Evolutionary conservation across 1,140 invertebrate genomes (phyloP).

Genomic region (Dinoponera quadriceps): DNA sequence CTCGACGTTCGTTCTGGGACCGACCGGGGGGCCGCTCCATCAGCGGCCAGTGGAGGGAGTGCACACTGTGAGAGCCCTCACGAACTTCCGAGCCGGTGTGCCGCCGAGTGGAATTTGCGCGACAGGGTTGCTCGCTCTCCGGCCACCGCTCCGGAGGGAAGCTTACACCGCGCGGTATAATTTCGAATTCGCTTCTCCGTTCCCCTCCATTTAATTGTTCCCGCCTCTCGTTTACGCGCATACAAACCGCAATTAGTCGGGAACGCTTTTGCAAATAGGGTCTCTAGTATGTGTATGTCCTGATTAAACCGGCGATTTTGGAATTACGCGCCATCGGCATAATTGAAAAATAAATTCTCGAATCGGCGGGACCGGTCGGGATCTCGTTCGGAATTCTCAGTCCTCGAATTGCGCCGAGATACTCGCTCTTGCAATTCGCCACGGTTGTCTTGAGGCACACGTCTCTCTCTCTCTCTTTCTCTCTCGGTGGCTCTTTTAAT

Average conservation of each 20-base stretch:
- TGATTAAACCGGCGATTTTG: neutral
- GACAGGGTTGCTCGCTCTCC: neutral
- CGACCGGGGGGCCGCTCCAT: no score
- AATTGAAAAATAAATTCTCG: neutral
- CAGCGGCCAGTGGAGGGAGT: no score
- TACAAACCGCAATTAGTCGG: neutral
- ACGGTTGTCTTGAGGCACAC: no score
- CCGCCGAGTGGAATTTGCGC: no score
- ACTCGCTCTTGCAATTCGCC: no score
- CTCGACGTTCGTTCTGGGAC: no score
- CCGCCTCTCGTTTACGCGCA: neutral
- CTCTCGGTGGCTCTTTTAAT: slow-evolving; percentile 11
- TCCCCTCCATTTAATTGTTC: slow-evolving; percentile 19
- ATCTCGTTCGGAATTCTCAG: neutral
- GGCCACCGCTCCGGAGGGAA: no score
- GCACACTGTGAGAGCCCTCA: no score
- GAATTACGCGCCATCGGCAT: neutral
- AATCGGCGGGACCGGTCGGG: no score
- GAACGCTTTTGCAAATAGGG: neutral
- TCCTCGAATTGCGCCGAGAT: no score
- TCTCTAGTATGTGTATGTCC: neutral
- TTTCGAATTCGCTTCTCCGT: neutral
- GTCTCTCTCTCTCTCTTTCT: neutral
- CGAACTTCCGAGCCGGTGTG: no score
- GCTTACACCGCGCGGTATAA: neutral